Evolutionary conservation across 37 sponge, comb jelly and placozoan species (phyloP), one percentile per base, ranked within the genome.

Genomic region (Crambe crambe): DNA sequence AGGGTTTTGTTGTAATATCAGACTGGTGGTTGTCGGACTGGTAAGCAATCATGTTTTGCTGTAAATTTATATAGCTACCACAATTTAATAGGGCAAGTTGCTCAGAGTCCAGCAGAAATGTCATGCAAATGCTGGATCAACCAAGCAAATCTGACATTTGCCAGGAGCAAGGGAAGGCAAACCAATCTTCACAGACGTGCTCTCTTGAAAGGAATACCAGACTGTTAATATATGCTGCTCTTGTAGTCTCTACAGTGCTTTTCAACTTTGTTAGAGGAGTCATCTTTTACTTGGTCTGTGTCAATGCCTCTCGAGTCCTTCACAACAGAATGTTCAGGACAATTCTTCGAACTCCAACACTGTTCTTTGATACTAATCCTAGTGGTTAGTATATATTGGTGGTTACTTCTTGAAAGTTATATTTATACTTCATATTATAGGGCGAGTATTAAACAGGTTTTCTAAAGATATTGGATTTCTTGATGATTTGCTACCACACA

Each of bases 281-380:
- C 20, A 35, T 79, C 2, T 56, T 76, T 61, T 80, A 68, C 71
- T 21, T 70, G 8, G 18, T 94, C 35, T 79, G 70, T 59, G 47
- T 90, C 18, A 69, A 79, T 68, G 72, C 94, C 37, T 73, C 94
- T 3, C 76, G 80, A 12, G 56, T 66, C 22, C 77, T 94, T 6
- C 94, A 94, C 72, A 87, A 86, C 70, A 64, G 59, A 29, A 86
- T 86, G 84, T 83, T 94, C 56, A 44, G 41, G 2, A 42, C 92
- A 2, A 42, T 94, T 21, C 72, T 94, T 18, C 71, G 78, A 81
- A 80, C 78, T 35, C 94, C 94, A 22, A 43, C 87, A 9, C 60
- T 51, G 26, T 94, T 94, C 73, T 94, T 94, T 73, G 92, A 94
- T 71, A 90, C 81, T 26, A 94, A 86, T 42, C 94, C 94, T 34